phyloP scores from a whole-genome alignment of 1,140 invertebrate species.

The Octopus sinensis region DNA sequence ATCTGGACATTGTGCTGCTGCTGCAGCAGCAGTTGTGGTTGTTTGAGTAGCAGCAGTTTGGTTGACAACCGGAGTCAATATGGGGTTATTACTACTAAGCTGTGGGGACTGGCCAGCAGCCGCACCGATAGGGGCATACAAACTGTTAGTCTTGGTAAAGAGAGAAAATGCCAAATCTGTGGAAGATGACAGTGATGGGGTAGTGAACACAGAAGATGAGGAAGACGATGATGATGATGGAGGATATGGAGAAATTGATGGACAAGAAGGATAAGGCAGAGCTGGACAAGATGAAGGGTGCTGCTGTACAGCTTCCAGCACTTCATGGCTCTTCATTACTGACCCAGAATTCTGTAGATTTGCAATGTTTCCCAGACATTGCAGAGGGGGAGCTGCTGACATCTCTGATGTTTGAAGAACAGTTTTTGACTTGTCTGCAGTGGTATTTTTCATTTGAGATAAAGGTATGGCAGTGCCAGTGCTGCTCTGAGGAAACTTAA shows the following conservation, averaged over 20 bases:
- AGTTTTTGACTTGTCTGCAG: slow-evolving; percentile 32
- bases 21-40: neutral
- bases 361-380: neutral
- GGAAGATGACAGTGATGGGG: neutral
- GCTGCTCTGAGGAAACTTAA: slow-evolving; percentile 21
- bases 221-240: neutral
- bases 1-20: neutral
- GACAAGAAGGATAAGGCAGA: neutral
- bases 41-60: too few relatives aligned
- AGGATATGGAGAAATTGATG: neutral
- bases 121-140: neutral
- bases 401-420: slow-evolving; percentile 24
- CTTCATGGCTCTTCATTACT: neutral
- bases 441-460: slow-evolving; percentile 16
- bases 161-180: neutral
- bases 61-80: too few relatives aligned
- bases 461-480: neutral
- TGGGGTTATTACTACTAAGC: neutral
- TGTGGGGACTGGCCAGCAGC: neutral
- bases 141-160: neutral
- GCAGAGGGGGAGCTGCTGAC: slow-evolving; percentile 26
- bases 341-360: neutral
- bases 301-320: neutral
- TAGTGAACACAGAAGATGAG: neutral
- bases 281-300: neutral